Conservation (phyloP, 2,888 invertebrate species). For the Liopterus haemorrhoidalis region DNA sequence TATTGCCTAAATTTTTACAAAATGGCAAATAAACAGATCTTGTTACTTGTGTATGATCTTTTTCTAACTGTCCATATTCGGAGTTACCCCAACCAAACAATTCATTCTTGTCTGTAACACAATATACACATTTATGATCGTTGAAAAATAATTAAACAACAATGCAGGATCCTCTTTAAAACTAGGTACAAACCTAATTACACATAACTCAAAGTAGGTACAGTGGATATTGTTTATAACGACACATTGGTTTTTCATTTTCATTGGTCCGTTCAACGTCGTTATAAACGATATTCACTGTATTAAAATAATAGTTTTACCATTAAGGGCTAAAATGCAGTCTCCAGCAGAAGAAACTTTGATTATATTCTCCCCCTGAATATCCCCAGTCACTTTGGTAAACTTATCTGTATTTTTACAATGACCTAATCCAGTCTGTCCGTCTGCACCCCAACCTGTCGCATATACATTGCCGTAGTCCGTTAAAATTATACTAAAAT, state of each 20-base stretch:
- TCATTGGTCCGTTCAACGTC: too few species aligned
- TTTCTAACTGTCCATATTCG: constrained; percentile 80
- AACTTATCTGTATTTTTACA: constrained; percentile 57
- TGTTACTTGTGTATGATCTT: constrained; percentile 63
- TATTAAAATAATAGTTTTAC: constrained; percentile 45
- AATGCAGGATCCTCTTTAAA: too few species aligned
- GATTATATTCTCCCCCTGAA: constrained; percentile 72
- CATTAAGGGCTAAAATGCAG: constrained; percentile 83
- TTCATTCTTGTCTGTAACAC: constrained; percentile 69
- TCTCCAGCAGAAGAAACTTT: constrained; percentile 77
- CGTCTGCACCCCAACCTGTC: constrained; percentile 93
- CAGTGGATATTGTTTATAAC: too few species aligned
- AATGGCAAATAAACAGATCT: constrained; percentile 61
- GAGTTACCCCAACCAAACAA: constrained; percentile 97
- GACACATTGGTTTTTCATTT: background rate
- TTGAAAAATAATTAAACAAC: too few species aligned
- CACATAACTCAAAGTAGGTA: too few species aligned
- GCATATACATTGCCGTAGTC: constrained; percentile 74
- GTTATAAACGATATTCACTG: constrained; percentile 4
- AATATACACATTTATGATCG: constrained; percentile 4
- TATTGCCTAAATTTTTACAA: constrained; percentile 63
- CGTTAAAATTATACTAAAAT: constrained; percentile 67
- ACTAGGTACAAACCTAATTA: too few species aligned
- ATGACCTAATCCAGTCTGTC: constrained; percentile 81
- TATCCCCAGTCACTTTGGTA: constrained; percentile 68